These are phyloP conservation scores for Esperia sulphurella DNA, from an alignment of 2,888 invertebrate species.

Conservation along the genomic window DNA sequence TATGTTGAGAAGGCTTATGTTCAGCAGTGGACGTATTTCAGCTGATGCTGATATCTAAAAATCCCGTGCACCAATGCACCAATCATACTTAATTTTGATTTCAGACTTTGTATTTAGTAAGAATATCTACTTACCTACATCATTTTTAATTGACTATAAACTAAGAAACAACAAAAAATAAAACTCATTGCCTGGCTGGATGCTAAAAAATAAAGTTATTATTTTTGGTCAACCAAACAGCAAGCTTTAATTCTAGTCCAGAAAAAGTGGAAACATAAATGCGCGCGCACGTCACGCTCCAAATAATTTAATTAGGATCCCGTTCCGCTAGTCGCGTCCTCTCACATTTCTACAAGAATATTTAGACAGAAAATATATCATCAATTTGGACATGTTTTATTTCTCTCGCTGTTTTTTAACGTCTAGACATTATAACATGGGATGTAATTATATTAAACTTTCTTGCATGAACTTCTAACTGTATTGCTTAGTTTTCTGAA, in stretches of 20 bases:
- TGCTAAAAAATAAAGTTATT: conserved; percentile 3
- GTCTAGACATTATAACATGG: conserved; percentile 1
- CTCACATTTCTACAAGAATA: conserved; percentile 61
- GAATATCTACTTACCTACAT: too few relatives aligned
- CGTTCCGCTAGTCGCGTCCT: conserved; percentile 61
- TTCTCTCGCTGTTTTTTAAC: conserved; percentile 14
- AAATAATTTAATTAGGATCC: conserved; percentile 74
- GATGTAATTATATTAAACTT: not conserved
- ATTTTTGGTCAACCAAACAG: conserved; percentile 27
- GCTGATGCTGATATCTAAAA: too few relatives aligned
- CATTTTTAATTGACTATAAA: too few relatives aligned
- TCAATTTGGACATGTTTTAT: conserved; percentile 42
- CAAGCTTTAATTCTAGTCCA: conserved; percentile 38
- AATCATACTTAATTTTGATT: too few relatives aligned
- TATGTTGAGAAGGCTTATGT: too few relatives aligned
- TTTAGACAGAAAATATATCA: conserved; percentile 47
- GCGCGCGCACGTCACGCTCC: conserved; percentile 61
- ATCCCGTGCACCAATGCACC: too few relatives aligned
- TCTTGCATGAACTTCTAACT: too few relatives aligned
- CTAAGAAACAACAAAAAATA: too few relatives aligned
- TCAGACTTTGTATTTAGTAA: too few relatives aligned
- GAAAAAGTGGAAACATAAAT: conserved; percentile 46
- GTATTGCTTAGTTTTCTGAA: too few relatives aligned
- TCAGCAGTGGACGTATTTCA: too few relatives aligned
- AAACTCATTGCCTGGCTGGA: too few relatives aligned